phyloP scores from a whole-genome alignment of 2,888 invertebrate genomes.

The Paralinhomoeus sp. region DNA sequence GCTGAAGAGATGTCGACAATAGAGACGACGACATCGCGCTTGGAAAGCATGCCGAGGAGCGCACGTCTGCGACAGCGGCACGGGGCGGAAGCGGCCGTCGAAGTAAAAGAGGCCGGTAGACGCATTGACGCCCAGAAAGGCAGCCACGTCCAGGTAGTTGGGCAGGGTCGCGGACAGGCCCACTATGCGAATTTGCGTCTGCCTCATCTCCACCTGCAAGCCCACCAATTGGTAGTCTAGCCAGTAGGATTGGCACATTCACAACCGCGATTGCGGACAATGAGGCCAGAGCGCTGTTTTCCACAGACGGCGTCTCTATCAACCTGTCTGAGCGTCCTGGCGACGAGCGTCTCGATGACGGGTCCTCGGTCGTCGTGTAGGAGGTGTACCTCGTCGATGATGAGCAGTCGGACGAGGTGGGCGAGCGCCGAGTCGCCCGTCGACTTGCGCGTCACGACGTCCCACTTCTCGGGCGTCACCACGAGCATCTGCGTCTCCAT shows the following conservation, averaged over 20 bases:
- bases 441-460: conserved; percentile 78
- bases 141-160: conserved; percentile 84
- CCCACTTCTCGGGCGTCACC: conserved; percentile 98
- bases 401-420: conserved; percentile 67
- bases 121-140: conserved; percentile 76
- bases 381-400: conserved; percentile 87
- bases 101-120: conserved; percentile 38
- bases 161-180: conserved; percentile 90
- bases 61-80: conserved; percentile 65
- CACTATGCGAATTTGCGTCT: conserved; percentile 72
- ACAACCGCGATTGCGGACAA: not conserved
- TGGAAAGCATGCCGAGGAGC: conserved; percentile 23
- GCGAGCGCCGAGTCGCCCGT: conserved; percentile 63
- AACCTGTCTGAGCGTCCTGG: conserved; percentile 66
- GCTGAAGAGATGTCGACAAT: conserved; percentile 7
- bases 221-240: not conserved
- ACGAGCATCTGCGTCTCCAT: conserved; percentile 82
- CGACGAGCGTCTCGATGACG: conserved; percentile 86
- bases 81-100: conserved; percentile 66
- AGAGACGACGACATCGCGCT: not conserved
- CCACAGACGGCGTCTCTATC: no score
- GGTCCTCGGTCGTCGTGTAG: conserved; percentile 90
- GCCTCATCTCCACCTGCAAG: conserved; percentile 33
- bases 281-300: no score
- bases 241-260: not conserved